Conservation (phyloP, 2,888 invertebrate species). For the Eucriotettix oculatus region DNA sequence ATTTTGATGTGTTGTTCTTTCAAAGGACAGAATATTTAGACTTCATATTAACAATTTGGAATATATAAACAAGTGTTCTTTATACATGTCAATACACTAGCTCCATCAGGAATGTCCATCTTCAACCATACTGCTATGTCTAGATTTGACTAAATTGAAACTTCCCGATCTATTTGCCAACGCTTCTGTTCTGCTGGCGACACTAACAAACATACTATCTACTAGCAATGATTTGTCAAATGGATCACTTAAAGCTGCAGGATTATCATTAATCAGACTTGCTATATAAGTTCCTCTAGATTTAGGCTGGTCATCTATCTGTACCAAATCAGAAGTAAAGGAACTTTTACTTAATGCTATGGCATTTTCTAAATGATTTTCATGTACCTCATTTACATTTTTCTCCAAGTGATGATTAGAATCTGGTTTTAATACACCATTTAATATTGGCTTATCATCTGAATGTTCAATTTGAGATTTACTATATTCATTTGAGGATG, state of each 20-base stretch:
- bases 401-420: not conserved
- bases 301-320: not conserved
- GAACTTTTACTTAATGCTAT: not conserved
- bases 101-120: slow-evolving; percentile 10
- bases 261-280: not conserved
- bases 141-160: slow-evolving; percentile 14
- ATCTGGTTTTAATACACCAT: not conserved
- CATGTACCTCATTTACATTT: not conserved
- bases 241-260: not conserved
- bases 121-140: slow-evolving; percentile 12
- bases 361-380: not conserved
- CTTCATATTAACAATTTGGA: too few species aligned
- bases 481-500: not conserved
- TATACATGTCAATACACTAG: not conserved
- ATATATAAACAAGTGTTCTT: too few species aligned
- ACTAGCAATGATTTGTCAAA: slow-evolving; percentile 2
- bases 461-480: not conserved
- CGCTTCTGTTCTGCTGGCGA: slow-evolving; percentile 14
- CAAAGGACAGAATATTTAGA: too few species aligned
- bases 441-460: not conserved
- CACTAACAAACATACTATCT: slow-evolving; percentile 13
- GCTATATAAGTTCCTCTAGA: not conserved
- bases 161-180: slow-evolving; percentile 12
- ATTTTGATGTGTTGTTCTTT: too few species aligned
- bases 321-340: not conserved